phyloP scores from a whole-genome alignment of 2,113 vertebrate species.

The Tauraco erythrolophus region DNA sequence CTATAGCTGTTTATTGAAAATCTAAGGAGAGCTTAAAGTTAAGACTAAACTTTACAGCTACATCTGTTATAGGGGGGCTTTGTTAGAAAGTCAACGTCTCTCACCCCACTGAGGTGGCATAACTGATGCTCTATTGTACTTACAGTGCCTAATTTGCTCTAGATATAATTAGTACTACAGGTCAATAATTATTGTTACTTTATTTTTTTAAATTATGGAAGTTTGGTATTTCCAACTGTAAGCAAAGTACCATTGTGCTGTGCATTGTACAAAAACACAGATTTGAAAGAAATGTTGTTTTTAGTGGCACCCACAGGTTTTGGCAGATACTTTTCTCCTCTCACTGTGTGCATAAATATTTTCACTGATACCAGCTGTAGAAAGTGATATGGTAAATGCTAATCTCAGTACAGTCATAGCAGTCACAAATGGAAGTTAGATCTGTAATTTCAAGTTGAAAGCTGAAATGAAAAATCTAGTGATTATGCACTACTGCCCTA shows the following conservation, averaged over 20 bases:
- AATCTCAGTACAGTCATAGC: conserved; percentile 64
- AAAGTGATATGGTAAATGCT: conserved; percentile 65
- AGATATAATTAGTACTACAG: neutral
- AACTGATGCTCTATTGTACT: neutral
- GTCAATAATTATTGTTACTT: neutral
- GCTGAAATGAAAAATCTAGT: conserved; percentile 55
- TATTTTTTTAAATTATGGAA: neutral
- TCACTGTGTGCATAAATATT: conserved; percentile 66
- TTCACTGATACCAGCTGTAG: conserved; percentile 68
- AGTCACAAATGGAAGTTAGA: conserved; percentile 61
- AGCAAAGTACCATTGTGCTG: conserved; percentile 3
- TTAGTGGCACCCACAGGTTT: conserved; percentile 64
- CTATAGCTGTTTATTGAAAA: conserved; percentile 5
- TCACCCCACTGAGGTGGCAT: neutral
- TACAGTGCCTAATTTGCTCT: neutral
- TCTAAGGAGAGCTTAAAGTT: neutral
- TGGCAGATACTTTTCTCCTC: conserved; percentile 59
- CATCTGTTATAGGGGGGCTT: neutral
- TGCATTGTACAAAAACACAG: neutral
- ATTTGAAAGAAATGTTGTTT: conserved; percentile 54
- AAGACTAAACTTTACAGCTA: neutral
- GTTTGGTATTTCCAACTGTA: neutral
- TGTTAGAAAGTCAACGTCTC: neutral
- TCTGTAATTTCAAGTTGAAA: conserved; percentile 66
- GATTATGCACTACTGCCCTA: conserved; percentile 56